Evolutionary conservation across 2,113 vertebrate genomes (phyloP), one percentile per base, ranked within the genome.

Genomic region (Helogale parvula): DNA sequence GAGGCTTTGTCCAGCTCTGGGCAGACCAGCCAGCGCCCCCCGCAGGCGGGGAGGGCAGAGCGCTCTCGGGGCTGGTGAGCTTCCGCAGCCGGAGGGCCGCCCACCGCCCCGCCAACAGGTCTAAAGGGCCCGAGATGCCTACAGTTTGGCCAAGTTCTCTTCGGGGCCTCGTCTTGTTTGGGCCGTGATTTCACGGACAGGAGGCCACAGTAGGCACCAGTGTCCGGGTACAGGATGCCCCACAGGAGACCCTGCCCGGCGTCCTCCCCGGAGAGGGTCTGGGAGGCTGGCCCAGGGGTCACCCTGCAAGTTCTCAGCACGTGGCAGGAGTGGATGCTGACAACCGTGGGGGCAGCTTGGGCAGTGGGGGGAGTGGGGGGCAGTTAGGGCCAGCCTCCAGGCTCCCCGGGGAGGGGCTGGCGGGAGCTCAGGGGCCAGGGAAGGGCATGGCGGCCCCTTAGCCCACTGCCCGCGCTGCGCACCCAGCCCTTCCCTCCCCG

Each of bases 361-460:
- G 57, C 33, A 33, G 45, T 3, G n/a, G 4, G 27, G 50, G 5
- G 17, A 54, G n/a, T n/a, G n/a, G n/a, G n/a, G n/a, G n/a, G n/a
- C n/a, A n/a, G n/a, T n/a, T n/a, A n/a, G 16, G 33, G 54, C 29
- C 5, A 2, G 65, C 0, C 0, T 29, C 13, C 50, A 45, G 68
- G 45, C 38, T 82, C 35, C 12, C 57, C 31, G 4, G 33, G 68
- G 19, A 29, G 38, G 27, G 33, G 19, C 69, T 8, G 7, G 60
- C 27, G 0, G 0, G n/a, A 25, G 9, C n/a, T 54, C 19, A 0
- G 45, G 15, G 63, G 7, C 27, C 50, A 60, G 8, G 0, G 54
- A 10, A 29, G 71, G 45, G 2, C 7, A 0, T 2, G 1, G 17
- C 0, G 0, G 14, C 25, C 60, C 54, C 41, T 17, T 0, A 0